Evolutionary conservation across 2,113 vertebrate species (phyloP), one percentile per base, ranked within the genome.

Genomic region (Thymallus thymallus): DNA sequence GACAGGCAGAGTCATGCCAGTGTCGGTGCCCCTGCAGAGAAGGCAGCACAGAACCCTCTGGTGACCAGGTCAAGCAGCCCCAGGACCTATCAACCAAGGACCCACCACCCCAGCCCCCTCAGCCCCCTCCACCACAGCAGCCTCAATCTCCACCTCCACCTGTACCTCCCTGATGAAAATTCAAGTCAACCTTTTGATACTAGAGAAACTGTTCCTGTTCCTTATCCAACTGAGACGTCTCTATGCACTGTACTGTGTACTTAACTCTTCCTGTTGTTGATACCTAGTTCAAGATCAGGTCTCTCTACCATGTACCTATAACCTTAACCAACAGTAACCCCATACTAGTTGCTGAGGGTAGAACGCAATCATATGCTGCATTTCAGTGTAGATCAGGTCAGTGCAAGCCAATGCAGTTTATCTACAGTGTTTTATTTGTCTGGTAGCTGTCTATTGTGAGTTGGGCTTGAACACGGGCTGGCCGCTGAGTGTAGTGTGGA

Each of bases 11-110:
- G 56, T 7, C 20, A 13, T 60, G 56, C n/a, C 56, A 60, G 56
- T 60, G 56, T 22, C 56, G n/a, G 56, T 60, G 56, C 56, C 56
- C 56, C 56, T 60, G 56, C 56, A 60, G n/a, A 60, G 56, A 60
- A 6, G 56, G 6, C 56, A 60, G 16, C 56, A 22, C 56, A 22
- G 56, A 41, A 41, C 35, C 51, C 51, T 41, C 51, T 20, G 56
- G n/a, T 60, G 20, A 6, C 56, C 56, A 22, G 56, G 56, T 22
- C 18, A 7, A 60, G 56, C 56, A 60, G 56, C 56, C 56, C 56
- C 56, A 20, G 56, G 14, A 58, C 6, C 55, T 12, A 2, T 6
- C 32, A 35, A 0, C 32, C 32, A 3, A 30, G 29, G 29, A 30
- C 30, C 30, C 30, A 30, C 30, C 4, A 30, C 46, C 46, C 10